Base-by-base conservation (phyloP, 2,888 invertebrate species). In the Ypsolopha scabrella region DNA sequence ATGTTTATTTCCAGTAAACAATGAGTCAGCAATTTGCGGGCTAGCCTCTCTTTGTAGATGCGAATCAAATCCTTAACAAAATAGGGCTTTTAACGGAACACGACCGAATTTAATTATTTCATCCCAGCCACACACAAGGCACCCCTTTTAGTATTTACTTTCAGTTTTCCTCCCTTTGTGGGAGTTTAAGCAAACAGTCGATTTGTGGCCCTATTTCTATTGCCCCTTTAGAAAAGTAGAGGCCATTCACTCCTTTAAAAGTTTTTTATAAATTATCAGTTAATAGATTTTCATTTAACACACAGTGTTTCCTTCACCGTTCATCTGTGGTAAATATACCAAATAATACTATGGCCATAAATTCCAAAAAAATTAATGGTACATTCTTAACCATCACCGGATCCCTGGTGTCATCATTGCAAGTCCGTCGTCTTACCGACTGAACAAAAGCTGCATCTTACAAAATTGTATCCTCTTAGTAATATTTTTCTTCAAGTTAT, bases 21-120 rank as follows among this genome's bases (percentile, higher is more conserved):
- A 81, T 82, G 79, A 80, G 75, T 69, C 73, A 69, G 79, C 82
- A 79, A 83, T 81, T 83, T 83, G 82, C 72, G 78, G 72, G 68
- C 69, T 66, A 65, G 72, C 70, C 67, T 67, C 68, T 74, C 74
- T 75, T 72, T 78, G 76, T 77, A 78, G 73, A 75, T 74, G 72
- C 66, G 73, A 77, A 80, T 78, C 76, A 76, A 73, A 80, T 75
- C 72, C 72, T 73, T 71, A 71, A 73, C 75, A 75, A 76, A 76
- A 75, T 72, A 71, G 60, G 63, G 65, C 65, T 65, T 62, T 63
- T 63, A 67, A 65, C 63, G 47, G 51, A 56, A 48, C 54, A 60
- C 59, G 63, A 65, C 67, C 67, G 63, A 65, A 68, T 68, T 68
- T 70, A 70, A 72, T 74, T 70, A 70, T 69, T 68, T 63, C 58